phyloP scores from a whole-genome alignment of 2,797 vertebrate genomes.

The Sitta carolinensis region DNA sequence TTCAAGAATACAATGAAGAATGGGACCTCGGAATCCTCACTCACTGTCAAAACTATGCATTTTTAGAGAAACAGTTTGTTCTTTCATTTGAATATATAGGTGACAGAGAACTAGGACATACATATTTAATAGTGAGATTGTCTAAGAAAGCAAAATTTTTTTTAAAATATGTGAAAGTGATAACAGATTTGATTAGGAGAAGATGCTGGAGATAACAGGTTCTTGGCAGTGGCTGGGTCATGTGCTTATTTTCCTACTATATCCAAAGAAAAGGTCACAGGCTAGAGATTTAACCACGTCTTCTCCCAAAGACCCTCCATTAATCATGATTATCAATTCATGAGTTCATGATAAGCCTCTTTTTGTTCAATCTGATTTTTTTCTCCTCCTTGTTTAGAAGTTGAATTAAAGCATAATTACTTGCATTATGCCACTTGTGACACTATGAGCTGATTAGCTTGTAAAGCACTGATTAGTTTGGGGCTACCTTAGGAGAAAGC shows the following conservation, averaged over 20 bases:
- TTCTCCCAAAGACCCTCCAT: constrained; percentile 40
- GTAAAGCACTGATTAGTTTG: constrained; percentile 66
- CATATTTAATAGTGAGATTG: background rate
- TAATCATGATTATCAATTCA: constrained; percentile 67
- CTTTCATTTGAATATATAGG: background rate
- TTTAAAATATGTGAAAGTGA: background rate
- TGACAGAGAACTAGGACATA: background rate
- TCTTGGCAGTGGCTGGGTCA: background rate
- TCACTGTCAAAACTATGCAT: background rate
- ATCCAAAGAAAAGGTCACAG: background rate
- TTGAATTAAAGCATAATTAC: constrained; percentile 71
- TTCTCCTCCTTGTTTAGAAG: constrained; percentile 66
- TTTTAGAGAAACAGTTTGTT: background rate
- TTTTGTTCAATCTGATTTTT: constrained; percentile 59
- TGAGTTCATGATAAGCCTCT: constrained; percentile 51
- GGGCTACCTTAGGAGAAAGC: constrained; percentile 44
- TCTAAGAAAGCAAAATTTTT: background rate
- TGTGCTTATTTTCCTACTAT: background rate
- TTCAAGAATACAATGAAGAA: background rate
- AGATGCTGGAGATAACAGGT: background rate
- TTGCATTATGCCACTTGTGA: constrained; percentile 67
- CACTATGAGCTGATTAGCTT: constrained; percentile 71
- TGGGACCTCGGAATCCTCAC: background rate
- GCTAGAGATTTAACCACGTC: constrained; percentile 59
- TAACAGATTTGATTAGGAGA: background rate